Conservation (phyloP, 2,797 vertebrate species). For the Hoplostethus atlanticus region DNA sequence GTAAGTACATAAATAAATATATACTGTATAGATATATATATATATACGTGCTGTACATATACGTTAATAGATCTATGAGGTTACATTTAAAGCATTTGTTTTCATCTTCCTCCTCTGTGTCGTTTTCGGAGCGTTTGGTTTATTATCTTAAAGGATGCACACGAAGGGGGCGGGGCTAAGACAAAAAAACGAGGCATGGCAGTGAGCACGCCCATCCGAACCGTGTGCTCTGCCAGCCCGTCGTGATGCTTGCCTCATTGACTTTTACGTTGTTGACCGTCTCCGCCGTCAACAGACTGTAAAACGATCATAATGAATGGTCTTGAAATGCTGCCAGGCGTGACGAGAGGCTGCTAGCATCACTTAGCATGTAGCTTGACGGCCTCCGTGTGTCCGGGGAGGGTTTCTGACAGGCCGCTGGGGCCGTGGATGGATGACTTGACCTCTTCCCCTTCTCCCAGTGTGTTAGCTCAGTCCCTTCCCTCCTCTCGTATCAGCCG, state of each 20-base stretch:
- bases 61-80: too few relatives aligned
- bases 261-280: background rate
- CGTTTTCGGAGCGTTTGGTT: too few relatives aligned
- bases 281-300: background rate
- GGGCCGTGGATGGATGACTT: constrained; percentile 16
- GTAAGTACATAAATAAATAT: constrained; percentile 84
- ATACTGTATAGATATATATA: too few relatives aligned
- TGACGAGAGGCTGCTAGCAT: background rate
- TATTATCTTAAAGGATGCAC: too few relatives aligned
- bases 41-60: too few relatives aligned
- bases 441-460: constrained; percentile 23
- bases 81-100: too few relatives aligned
- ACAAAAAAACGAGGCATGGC: too few relatives aligned
- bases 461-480: constrained; percentile 24
- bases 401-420: constrained; percentile 5
- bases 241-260: background rate
- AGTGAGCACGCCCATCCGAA: background rate
- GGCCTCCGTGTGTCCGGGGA: background rate
- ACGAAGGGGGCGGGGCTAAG: too few relatives aligned
- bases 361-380: background rate
- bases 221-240: background rate
- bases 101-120: too few relatives aligned
- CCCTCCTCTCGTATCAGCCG: constrained; percentile 25
- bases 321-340: background rate
- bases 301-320: background rate